phyloP scores from a whole-genome alignment of 2,797 vertebrate genomes.

The Sparidentex hasta region DNA sequence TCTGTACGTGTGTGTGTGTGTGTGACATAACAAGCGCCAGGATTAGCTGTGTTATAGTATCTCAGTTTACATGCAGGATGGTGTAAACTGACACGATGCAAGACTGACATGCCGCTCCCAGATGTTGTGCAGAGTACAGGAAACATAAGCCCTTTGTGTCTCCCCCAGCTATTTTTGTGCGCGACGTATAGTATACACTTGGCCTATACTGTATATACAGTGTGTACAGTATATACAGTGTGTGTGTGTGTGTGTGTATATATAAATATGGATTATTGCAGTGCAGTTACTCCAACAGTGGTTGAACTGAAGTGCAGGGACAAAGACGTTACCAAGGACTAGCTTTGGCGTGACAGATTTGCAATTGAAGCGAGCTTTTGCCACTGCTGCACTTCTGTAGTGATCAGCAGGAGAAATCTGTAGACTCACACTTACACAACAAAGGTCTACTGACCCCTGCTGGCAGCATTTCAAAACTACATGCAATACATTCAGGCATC shows the following conservation, averaged over 20 bases:
- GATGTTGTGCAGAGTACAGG: slow-evolving; percentile 49
- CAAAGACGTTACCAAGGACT: slow-evolving; percentile 12
- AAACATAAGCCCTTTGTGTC: slow-evolving; percentile 55
- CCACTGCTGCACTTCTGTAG: slow-evolving; percentile 30
- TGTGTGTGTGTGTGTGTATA: too few relatives aligned
- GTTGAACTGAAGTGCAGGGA: slow-evolving; percentile 4
- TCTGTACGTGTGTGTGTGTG: neutral
- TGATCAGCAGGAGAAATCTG: slow-evolving; percentile 25
- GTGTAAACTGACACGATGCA: slow-evolving; percentile 52
- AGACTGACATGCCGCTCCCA: slow-evolving; percentile 32
- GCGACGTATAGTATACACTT: slow-evolving; percentile 15
- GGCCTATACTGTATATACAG: neutral
- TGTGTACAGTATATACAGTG: neutral
- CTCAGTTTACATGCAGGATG: slow-evolving; percentile 39
- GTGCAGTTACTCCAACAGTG: slow-evolving; percentile 9
- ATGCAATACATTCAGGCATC: slow-evolving; percentile 18
- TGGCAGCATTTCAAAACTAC: slow-evolving; percentile 47
- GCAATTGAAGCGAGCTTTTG: slow-evolving; percentile 34
- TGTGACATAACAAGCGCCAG: slow-evolving; percentile 16
- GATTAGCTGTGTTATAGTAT: slow-evolving; percentile 24
- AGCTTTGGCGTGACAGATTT: slow-evolving; percentile 31
- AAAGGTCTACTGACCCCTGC: slow-evolving; percentile 67
- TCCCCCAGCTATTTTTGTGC: slow-evolving; percentile 42
- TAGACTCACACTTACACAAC: neutral
- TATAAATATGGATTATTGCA: neutral